Evolutionary conservation across 2,797 vertebrate genomes (phyloP), one percentile per base, ranked within the genome.

Genomic region (Lophura swinhoii): DNA sequence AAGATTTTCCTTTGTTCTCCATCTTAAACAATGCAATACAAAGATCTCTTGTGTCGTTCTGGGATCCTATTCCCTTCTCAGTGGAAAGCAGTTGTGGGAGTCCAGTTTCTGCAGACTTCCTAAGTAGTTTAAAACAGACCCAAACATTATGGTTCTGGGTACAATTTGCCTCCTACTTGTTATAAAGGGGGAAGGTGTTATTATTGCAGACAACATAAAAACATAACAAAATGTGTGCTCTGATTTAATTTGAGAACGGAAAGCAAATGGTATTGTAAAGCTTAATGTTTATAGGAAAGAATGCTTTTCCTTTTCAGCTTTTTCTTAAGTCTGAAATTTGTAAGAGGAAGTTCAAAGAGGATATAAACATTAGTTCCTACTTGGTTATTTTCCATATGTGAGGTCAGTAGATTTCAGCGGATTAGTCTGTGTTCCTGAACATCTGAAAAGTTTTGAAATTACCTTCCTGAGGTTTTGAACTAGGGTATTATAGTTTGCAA

Each of bases 1-100:
- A 90, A 91, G 49, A 23, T 46, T 94, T 96, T 91, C 77, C 82
- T 93, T 97, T 95, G 67, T 96, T 94, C 64, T 93, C 26, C 83
- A 84, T 95, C 78, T 93, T 91, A 88, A 81, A 73, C n/a, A 81
- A 73, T 28, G 9, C 62, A n/a, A 91, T 91, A 88, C 77, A 95
- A 95, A 96, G 80, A 68, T 39, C 48, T 60, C 51, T 67, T 76
- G 8, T 82, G 78, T 72, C 16, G 10, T 84, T 81, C 91, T 51
- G 39, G 60, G 55, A 95, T 67, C 29, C 11, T 73, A 7, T 64
- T 73, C 48, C 79, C 44, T 46, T 73, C 53, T 51, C 33, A 82
- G 7, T 39, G 43, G 21, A 56, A 77, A 80, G 44, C 17, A 44
- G 3, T 81, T 75, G 56, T 77, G 22, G 46, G 49, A 92, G 39